Evolutionary conservation across 2,113 vertebrate genomes (phyloP).

Genomic region (Electrona antarctica): DNA sequence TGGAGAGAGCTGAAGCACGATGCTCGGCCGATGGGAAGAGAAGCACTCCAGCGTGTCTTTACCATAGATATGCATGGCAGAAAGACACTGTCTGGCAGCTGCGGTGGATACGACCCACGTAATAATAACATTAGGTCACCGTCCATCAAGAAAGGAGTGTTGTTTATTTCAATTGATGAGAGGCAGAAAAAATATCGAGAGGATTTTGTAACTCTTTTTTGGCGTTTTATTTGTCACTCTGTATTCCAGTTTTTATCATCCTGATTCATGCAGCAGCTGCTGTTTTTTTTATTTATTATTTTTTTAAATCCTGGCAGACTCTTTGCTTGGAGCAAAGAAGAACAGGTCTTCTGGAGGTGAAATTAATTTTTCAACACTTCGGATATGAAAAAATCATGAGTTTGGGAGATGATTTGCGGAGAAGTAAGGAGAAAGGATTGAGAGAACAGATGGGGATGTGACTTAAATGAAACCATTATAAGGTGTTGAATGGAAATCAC

Average conservation of each 20-base stretch:
- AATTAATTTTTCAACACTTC: slow-evolving; percentile 78
- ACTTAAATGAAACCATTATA: slow-evolving; percentile 61
- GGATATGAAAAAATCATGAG: slow-evolving; percentile 76
- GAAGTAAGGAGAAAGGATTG: slow-evolving; percentile 60
- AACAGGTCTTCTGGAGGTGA: slow-evolving; percentile 75
- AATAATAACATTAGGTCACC: no score
- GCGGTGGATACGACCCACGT: no score
- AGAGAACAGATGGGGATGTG: slow-evolving; percentile 59
- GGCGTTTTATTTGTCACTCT: slow-evolving; percentile 51
- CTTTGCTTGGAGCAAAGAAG: slow-evolving; percentile 60
- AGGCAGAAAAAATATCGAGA: slow-evolving; percentile 38
- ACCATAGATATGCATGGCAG: no score
- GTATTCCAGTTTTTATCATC: slow-evolving; percentile 51
- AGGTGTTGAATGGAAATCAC: slow-evolving; percentile 43
- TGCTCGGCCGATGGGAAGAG: no score
- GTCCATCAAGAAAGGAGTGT: no score
- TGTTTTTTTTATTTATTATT: slow-evolving; percentile 43
- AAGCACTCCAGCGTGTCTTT: no score
- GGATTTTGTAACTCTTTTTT: slow-evolving; percentile 29
- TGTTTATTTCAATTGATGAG: slow-evolving; percentile 15
- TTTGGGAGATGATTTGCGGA: slow-evolving; percentile 67
- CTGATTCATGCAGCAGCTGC: slow-evolving; percentile 61
- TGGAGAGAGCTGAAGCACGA: no score
- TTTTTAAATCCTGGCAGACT: slow-evolving; percentile 52
- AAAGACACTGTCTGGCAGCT: no score